A percentile compares a stretch with the other conserved stretches of the same genome.
phyloP scores from a whole-genome alignment of 1,140 invertebrate genomes.

The Pteromalus puparum region DNA sequence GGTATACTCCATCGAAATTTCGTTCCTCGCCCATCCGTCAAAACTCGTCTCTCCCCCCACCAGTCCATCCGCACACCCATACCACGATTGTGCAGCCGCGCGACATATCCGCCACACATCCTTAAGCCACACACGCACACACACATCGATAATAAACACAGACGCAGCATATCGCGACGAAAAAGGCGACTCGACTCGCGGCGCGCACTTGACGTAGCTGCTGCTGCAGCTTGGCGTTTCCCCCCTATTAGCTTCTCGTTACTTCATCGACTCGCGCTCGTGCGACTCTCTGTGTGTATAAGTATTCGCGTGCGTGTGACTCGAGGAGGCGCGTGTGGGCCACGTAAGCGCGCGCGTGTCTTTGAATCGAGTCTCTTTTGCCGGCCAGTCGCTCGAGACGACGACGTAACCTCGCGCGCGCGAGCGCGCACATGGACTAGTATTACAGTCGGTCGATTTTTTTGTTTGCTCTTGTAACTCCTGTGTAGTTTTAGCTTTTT shows the following conservation, averaged over 20 bases:
- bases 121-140: background rate
- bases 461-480: too few species aligned
- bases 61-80: background rate
- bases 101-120: background rate
- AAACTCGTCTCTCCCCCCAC: background rate
- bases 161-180: background rate
- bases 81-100: too few species aligned
- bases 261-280: constrained; percentile 29
- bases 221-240: constrained; percentile 46
- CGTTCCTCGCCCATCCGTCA: background rate
- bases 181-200: constrained; percentile 15
- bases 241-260: constrained; percentile 32
- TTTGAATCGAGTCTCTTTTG: constrained; percentile 25
- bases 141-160: background rate
- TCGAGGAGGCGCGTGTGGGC: background rate
- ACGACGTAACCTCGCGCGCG: background rate
- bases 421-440: background rate
- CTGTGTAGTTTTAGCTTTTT: background rate
- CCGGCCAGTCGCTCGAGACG: background rate
- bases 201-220: constrained; percentile 10
- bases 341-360: constrained; percentile 42
- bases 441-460: background rate
- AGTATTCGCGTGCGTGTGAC: constrained; percentile 10
- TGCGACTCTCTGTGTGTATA: constrained; percentile 25
- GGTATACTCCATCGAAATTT: background rate